Evolutionary conservation across 2,888 invertebrate genomes (phyloP).

Genomic region (Calameuta pallipes): DNA sequence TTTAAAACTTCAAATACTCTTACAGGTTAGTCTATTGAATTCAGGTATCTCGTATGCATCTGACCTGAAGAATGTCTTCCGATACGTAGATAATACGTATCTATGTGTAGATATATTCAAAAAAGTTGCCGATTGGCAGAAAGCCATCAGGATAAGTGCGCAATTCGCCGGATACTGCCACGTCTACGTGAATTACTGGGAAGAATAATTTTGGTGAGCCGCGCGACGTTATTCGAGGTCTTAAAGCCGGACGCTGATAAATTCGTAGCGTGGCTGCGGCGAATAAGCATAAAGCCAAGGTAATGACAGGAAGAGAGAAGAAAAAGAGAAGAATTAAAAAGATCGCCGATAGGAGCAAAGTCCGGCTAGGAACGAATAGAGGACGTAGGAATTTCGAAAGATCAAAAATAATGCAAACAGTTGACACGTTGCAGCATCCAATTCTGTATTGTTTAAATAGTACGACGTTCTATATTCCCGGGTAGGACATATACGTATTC

Average conservation of each 20-base stretch:
- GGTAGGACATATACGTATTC: too few relatives aligned
- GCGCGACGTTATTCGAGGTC: constrained; percentile 1
- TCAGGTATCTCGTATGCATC: too few relatives aligned
- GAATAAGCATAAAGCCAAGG: too few relatives aligned
- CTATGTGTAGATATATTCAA: neutral
- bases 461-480: too few relatives aligned
- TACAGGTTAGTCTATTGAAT: too few relatives aligned
- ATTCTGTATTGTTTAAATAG: neutral
- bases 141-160: constrained; percentile 38
- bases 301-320: neutral
- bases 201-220: constrained; percentile 43
- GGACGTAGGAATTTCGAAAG: too few relatives aligned
- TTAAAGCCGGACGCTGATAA: neutral
- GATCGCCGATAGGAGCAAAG: neutral
- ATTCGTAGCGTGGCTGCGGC: neutral
- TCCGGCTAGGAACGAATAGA: neutral
- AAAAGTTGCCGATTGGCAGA: constrained; percentile 25
- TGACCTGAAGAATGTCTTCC: too few relatives aligned
- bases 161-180: constrained; percentile 29
- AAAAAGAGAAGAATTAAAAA: neutral
- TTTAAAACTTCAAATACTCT: too few relatives aligned
- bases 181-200: constrained; percentile 31
- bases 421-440: neutral
- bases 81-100: neutral
- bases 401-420: neutral